These are phyloP conservation scores for Dicrurus megarhynchus DNA, from an alignment of 2,113 vertebrate species.

Conservation along the genomic window DNA sequence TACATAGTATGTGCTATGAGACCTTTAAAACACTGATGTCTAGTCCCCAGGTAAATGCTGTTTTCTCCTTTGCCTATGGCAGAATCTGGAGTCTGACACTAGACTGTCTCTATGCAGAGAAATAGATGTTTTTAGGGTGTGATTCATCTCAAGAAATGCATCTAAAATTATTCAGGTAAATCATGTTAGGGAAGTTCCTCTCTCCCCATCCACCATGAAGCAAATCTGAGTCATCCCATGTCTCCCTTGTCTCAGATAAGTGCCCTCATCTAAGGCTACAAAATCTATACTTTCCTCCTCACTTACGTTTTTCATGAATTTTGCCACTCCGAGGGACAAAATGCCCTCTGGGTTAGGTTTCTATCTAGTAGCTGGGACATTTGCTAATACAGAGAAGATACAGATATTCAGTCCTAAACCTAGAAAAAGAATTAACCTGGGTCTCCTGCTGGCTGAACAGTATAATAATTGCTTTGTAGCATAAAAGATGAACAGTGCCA, in stretches of 20 bases:
- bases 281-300: background rate
- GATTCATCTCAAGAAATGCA: background rate
- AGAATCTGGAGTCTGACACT: background rate
- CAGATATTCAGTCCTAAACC: background rate
- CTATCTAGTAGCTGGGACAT: background rate
- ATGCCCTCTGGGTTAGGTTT: background rate
- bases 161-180: conserved; percentile 32
- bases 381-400: background rate
- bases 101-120: background rate
- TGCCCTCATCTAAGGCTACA: background rate
- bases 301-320: background rate
- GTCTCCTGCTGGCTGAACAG: background rate
- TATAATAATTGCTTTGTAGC: background rate
- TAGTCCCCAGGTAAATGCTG: background rate
- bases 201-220: background rate
- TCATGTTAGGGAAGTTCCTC: background rate
- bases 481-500: background rate
- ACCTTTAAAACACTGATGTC: background rate
- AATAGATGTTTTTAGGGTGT: background rate
- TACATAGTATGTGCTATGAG: background rate
- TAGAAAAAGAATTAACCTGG: background rate
- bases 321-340: background rate
- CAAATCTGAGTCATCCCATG: background rate
- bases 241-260: background rate
- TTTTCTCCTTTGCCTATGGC: background rate